Base-by-base conservation (phyloP, 2,888 invertebrate species). In the Mythimna loreyi region DNA sequence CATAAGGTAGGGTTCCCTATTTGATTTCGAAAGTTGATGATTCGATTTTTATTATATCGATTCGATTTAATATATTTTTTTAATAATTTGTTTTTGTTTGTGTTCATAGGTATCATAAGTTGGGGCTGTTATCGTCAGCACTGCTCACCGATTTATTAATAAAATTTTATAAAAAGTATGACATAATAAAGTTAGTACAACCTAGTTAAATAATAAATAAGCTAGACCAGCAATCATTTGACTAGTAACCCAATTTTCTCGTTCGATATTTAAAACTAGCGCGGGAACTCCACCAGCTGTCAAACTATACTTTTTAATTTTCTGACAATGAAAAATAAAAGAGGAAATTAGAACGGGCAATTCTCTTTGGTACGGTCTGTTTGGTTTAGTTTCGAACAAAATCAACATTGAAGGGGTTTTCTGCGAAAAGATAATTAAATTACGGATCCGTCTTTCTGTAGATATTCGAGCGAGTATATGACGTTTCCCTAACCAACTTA, bases 261-360 rank as follows among this genome's bases (percentile, higher is more conserved):
- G 60, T 65, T 77, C 65, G 72, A 77, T 65, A 58, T 75, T 75
- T 45, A 71, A 75, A 75, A 65, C 33, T n/a, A 53, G 57, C 65
- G 65, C 57, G 78, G 36, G 77, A 75, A 77, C 8, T 49, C 28
- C 7, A 50, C 1, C 79, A 78, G 25, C 79, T 78, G 79, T 47
- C 67, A 55, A 49, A 69, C 23, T 40, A 21, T 49, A 47, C 40
- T 33, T 69, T 75, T 68, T 62, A 75, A 68, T 75, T 58, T 62
- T 43, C 45, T 19, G 23, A 40, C 36, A 36, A 21, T 30, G 21
- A 16, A 40, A 40, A 40, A 58, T 57, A 47, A 36, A 16, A 36
- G 21, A 9, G 2, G 11, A 58, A 58, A 55, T 13, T 40, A 19
- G 23, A 25, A 50, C 45, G 40, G 56, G 19, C 40, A 47, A n/a